These are phyloP conservation scores for Protophormia terraenovae DNA, from an alignment of 2,888 invertebrate species.

Conservation along the genomic window DNA sequence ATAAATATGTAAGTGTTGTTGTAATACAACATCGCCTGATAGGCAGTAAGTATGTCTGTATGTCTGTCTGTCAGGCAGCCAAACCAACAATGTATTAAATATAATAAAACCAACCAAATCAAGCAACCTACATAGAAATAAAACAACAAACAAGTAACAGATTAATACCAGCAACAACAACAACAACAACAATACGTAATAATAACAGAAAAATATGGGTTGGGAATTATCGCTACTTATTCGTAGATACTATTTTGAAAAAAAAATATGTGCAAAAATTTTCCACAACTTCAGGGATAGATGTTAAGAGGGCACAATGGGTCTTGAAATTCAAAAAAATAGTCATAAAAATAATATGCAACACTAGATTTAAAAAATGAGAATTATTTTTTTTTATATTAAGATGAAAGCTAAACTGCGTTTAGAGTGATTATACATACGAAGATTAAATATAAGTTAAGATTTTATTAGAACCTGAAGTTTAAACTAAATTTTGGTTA, in stretches of 20 bases:
- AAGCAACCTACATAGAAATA: conserved; percentile 41
- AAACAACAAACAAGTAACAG: conserved; percentile 53
- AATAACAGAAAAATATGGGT: conserved; percentile 61
- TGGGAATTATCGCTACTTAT: conserved; percentile 60
- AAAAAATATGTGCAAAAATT: conserved; percentile 50
- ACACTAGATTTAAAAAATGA: too few relatives aligned
- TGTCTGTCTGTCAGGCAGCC: too few relatives aligned
- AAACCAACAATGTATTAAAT: conserved; percentile 32
- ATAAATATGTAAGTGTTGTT: not conserved
- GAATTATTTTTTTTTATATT: too few relatives aligned
- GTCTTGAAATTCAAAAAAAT: not conserved
- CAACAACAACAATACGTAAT: conserved; percentile 34
- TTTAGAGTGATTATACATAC: too few relatives aligned
- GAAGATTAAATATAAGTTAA: too few relatives aligned
- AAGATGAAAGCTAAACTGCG: too few relatives aligned
- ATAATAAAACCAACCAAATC: conserved; percentile 38
- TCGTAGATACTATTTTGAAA: conserved; percentile 33
- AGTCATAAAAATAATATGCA: not conserved
- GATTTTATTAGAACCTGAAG: too few relatives aligned
- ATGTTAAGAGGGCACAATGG: conserved; percentile 6
- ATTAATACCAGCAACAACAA: conserved; percentile 28
- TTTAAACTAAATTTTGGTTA: too few relatives aligned
- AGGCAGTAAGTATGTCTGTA: too few relatives aligned
- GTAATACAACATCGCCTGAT: conserved; percentile 28
- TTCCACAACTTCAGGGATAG: conserved; percentile 58